These are phyloP conservation scores for Anabacerthia variegaticeps DNA, from an alignment of 2,797 vertebrate species.

Conservation along the genomic window DNA sequence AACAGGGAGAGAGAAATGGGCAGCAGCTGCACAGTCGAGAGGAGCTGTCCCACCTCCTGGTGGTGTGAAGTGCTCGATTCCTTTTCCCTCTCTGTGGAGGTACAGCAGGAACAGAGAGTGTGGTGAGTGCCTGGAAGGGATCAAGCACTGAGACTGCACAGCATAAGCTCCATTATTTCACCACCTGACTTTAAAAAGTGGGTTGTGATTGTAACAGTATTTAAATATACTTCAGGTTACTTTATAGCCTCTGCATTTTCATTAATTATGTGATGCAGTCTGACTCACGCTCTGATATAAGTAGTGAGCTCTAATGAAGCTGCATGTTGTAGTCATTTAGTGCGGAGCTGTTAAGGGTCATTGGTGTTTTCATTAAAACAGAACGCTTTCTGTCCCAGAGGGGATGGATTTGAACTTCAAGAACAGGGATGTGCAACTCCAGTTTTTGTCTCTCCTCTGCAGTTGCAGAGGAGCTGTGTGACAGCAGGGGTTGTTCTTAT, in stretches of 20 bases:
- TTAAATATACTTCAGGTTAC: neutral
- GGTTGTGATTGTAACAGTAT: neutral
- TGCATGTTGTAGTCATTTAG: neutral
- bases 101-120: neutral
- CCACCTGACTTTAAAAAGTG: neutral
- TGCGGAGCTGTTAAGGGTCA: neutral
- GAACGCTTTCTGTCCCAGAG: neutral
- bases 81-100: neutral
- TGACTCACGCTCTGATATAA: neutral
- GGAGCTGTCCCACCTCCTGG: neutral
- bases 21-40: neutral
- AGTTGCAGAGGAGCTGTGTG: neutral
- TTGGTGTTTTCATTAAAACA: neutral
- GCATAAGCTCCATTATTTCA: neutral
- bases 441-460: neutral
- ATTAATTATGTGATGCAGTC: neutral
- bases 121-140: neutral
- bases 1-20: neutral
- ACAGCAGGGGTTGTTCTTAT: neutral
- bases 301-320: neutral
- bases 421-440: neutral
- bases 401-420: neutral
- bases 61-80: rapidly evolving
- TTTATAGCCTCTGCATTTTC: neutral
- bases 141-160: neutral